Evolutionary conservation across 1,140 invertebrate species (phyloP).

Genomic region (Stegodyphus mimosarum): DNA sequence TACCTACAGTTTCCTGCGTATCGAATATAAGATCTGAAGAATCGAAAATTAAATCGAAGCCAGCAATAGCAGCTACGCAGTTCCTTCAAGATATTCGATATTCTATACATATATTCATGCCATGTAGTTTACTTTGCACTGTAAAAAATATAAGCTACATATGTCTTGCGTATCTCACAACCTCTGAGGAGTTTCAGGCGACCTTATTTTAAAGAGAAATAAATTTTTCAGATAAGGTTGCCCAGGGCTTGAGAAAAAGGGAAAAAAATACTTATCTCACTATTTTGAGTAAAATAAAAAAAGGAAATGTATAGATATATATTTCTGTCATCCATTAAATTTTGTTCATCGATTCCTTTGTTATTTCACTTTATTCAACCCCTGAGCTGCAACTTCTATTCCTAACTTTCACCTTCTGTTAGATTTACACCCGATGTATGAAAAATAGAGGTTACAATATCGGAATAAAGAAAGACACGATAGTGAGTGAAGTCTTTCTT

Average conservation of each 20-base stretch:
- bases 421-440: no score
- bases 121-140: not conserved
- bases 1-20: no score
- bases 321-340: not conserved
- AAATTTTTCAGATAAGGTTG: not conserved
- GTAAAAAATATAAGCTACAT: not conserved
- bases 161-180: not conserved
- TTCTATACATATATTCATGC: not conserved
- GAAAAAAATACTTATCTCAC: not conserved
- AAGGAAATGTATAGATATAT: not conserved
- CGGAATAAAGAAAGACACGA: no score
- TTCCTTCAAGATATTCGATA: no score
- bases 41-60: no score
- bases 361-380: not conserved
- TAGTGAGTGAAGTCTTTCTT: no score
- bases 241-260: not conserved
- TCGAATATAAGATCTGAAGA: no score
- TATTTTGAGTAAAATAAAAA: not conserved
- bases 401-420: no score
- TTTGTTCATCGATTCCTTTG: not conserved
- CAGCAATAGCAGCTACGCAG: no score
- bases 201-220: not conserved
- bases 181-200: not conserved
- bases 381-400: not conserved
- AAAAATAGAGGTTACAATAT: no score